Conservation (phyloP, 2,797 vertebrate species). For the Molossus molossus region DNA sequence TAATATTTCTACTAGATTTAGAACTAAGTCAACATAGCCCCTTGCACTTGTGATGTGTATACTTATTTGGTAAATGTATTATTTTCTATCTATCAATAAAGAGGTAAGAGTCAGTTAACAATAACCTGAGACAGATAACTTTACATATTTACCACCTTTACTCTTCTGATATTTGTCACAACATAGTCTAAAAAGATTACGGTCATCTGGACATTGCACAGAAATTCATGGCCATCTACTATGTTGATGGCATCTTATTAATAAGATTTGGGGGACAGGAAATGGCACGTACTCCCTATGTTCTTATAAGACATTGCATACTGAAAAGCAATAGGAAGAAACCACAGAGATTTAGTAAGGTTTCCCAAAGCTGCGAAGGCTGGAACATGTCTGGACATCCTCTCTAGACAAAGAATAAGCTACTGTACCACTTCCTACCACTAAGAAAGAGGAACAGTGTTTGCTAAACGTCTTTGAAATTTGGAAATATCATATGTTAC, state of each 20-base stretch:
- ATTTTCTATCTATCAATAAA: constrained; percentile 25
- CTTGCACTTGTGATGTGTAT: not conserved
- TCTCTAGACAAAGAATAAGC: constrained; percentile 9
- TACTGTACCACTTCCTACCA: constrained; percentile 13
- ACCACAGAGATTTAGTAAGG: not conserved
- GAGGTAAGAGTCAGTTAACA: not conserved
- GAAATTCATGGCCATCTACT: not conserved
- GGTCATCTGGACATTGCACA: not conserved
- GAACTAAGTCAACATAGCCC: not conserved
- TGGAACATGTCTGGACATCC: not conserved
- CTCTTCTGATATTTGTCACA: not conserved
- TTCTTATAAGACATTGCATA: not conserved
- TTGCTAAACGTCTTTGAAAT: constrained; percentile 12
- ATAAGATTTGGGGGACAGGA: not conserved
- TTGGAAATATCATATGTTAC: not conserved
- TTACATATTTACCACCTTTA: not conserved
- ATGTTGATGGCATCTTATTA: not conserved
- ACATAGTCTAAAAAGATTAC: not conserved
- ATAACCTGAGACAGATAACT: not conserved
- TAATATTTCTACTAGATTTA: constrained; percentile 32
- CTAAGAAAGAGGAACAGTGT: not conserved
- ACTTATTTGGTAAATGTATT: constrained; percentile 8
- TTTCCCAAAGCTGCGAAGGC: not conserved
- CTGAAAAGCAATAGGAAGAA: not conserved
- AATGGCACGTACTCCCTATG: not conserved